Conservation (phyloP, 1,140 invertebrate genomes). For the Paraescarpia echinospica region DNA sequence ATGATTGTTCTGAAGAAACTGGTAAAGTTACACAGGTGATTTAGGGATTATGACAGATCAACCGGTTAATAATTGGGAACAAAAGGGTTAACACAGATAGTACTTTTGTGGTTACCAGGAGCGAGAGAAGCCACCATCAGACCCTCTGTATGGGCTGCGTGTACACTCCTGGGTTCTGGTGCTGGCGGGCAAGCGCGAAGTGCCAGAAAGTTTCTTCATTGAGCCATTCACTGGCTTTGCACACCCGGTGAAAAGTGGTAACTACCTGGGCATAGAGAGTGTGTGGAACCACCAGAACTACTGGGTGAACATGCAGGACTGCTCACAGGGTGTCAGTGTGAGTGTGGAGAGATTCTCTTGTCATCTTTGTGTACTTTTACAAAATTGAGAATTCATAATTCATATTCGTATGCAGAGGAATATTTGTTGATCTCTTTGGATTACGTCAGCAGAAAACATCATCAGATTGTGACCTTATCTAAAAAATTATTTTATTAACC, state of each 20-base stretch:
- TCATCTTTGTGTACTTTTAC: too few relatives aligned
- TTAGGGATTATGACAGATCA: neutral
- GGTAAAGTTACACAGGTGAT: too few relatives aligned
- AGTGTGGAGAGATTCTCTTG: too few relatives aligned
- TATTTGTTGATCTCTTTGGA: too few relatives aligned
- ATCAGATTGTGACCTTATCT: too few relatives aligned
- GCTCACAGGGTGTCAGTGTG: conserved; percentile 57
- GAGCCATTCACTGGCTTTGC: conserved; percentile 76
- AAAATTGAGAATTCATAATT: too few relatives aligned
- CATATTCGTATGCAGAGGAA: too few relatives aligned
- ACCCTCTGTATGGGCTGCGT: conserved; percentile 72
- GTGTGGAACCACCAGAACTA: conserved; percentile 88
- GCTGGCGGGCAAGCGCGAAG: conserved; percentile 65
- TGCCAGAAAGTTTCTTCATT: conserved; percentile 74
- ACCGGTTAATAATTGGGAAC: conserved; percentile 12
- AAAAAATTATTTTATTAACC: too few relatives aligned
- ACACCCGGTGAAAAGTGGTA: conserved; percentile 62
- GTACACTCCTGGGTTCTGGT: conserved; percentile 83
- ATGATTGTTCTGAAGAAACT: too few relatives aligned
- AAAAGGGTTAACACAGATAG: neutral
- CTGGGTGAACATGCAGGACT: conserved; percentile 75
- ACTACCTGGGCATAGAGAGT: conserved; percentile 78
- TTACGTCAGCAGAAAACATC: too few relatives aligned
- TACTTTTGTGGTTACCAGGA: conserved; percentile 38
- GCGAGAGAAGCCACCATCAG: conserved; percentile 70